Conservation (phyloP, 2,797 vertebrate genomes). For the Chelon labrosus region DNA sequence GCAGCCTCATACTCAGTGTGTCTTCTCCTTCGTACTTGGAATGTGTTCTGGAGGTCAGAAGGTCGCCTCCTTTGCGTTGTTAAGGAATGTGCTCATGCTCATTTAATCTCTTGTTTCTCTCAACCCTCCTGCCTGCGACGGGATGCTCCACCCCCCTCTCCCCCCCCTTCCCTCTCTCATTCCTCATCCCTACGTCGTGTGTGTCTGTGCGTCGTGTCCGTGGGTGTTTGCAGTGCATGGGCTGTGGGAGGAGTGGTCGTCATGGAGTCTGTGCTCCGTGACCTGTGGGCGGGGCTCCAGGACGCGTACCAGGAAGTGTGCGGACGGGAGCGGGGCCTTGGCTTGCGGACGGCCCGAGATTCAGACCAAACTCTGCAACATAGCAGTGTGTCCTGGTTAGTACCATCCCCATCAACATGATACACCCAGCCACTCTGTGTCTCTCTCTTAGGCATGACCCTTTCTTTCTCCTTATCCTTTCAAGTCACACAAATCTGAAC, state of each 20-base stretch:
- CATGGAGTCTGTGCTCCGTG: constrained; percentile 96
- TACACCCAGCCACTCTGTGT: constrained; percentile 17
- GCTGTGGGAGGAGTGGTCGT: constrained; percentile 94
- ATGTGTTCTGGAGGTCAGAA: constrained; percentile 42
- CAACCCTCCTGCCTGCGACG: constrained; percentile 60
- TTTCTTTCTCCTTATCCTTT: constrained; percentile 16
- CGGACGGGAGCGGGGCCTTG: constrained; percentile 85
- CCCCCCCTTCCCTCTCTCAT: constrained; percentile 53
- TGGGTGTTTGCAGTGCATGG: constrained; percentile 93
- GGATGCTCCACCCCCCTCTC: constrained; percentile 41
- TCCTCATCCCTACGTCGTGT: constrained; percentile 74
- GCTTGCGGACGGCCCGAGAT: constrained; percentile 89
- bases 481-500: constrained; percentile 8
- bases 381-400: constrained; percentile 95
- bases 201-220: constrained; percentile 51
- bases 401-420: constrained; percentile 81
- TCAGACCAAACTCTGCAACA: constrained; percentile 96
- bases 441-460: constrained; percentile 25
- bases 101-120: constrained; percentile 72
- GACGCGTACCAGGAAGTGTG: constrained; percentile 91
- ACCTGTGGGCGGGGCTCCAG: constrained; percentile 94
- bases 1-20: constrained; percentile 28
- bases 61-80: constrained; percentile 29
- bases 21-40: constrained; percentile 45
- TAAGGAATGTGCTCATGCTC: constrained; percentile 61